Conservation (phyloP, 30 jellyfish, hydroid and myxozoan species). For the Clytia hemisphaerica region DNA sequence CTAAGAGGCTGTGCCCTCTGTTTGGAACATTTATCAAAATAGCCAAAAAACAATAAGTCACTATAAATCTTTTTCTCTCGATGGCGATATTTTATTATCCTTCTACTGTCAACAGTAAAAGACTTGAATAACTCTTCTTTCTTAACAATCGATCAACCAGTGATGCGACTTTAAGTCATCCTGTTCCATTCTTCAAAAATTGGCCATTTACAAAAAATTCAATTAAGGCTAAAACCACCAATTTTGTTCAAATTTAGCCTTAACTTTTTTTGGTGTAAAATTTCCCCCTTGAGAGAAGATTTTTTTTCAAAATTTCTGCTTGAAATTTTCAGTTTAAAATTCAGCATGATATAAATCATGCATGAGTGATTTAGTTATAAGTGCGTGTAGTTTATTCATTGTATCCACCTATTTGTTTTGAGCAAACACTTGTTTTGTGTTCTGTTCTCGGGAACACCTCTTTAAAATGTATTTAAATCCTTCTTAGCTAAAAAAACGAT, state of each 20-base stretch:
- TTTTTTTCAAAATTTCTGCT: neutral
- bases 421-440: too few relatives aligned
- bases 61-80: neutral
- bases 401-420: too few relatives aligned
- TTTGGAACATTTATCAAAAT: neutral
- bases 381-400: slow-evolving; percentile 39
- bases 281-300: neutral
- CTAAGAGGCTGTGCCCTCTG: neutral
- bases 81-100: neutral
- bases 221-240: neutral
- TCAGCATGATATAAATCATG: slow-evolving; percentile 14
- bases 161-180: too few relatives aligned
- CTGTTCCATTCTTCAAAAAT: neutral
- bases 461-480: too few relatives aligned
- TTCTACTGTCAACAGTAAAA: too few relatives aligned
- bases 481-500: neutral
- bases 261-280: neutral
- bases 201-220: neutral
- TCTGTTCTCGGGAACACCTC: too few relatives aligned
- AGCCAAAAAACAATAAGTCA: neutral
- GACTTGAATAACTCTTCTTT: too few relatives aligned
- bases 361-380: slow-evolving; percentile 21
- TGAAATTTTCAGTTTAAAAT: too few relatives aligned
- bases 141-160: too few relatives aligned
- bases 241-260: neutral